These are phyloP conservation scores for Drosophila phalerata DNA, from an alignment of 2,888 invertebrate genomes.

Conservation along the genomic window DNA sequence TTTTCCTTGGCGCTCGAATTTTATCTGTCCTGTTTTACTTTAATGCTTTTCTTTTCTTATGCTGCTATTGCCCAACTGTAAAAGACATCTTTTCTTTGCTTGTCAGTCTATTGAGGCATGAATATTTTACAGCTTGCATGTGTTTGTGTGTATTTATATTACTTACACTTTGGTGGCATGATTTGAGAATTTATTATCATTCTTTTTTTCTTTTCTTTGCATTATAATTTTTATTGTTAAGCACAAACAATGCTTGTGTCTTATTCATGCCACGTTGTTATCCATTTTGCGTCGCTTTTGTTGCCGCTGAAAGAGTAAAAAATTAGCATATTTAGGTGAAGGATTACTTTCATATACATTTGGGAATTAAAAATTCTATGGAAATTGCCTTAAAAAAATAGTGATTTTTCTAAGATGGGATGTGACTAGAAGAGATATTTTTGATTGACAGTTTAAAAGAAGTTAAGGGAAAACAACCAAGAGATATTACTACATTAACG, in stretches of 20 bases:
- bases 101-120: constrained; percentile 77
- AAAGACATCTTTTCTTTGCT: constrained; percentile 67
- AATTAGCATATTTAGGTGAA: constrained; percentile 33
- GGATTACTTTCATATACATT: constrained; percentile 10
- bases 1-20: constrained; percentile 25
- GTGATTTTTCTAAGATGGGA: not conserved
- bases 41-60: constrained; percentile 49
- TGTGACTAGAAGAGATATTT: not conserved
- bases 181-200: constrained; percentile 54
- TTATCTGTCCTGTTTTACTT: constrained; percentile 44
- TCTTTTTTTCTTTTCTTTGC: constrained; percentile 31
- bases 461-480: no score
- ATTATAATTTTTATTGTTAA: constrained; percentile 62
- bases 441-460: not conserved
- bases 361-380: not conserved
- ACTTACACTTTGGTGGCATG: constrained; percentile 41
- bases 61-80: constrained; percentile 11
- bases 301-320: constrained; percentile 8
- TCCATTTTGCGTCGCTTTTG: constrained; percentile 33
- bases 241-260: constrained; percentile 53
- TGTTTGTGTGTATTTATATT: constrained; percentile 33
- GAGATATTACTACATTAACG: no score
- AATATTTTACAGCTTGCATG: constrained; percentile 68
- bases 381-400: not conserved
- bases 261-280: constrained; percentile 42